Conservation (phyloP, 1,140 invertebrate species). For the Macrocentrus cingulum region DNA sequence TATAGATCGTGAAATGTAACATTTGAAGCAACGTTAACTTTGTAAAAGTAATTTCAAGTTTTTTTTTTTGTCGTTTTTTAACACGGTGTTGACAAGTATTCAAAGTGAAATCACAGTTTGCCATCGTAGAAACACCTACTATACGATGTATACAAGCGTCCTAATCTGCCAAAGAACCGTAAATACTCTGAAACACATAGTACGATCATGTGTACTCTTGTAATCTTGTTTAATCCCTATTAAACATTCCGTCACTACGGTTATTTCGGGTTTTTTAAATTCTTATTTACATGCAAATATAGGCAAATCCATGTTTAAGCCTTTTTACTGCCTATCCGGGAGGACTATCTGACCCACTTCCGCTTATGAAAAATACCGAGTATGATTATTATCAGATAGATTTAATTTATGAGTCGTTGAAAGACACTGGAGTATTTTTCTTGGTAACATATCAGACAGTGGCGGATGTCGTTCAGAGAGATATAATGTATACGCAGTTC, state of each 20-base stretch:
- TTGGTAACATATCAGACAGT: no score
- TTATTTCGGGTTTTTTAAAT: not conserved
- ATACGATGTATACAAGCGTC: not conserved
- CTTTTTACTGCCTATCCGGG: not conserved
- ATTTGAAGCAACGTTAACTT: no score
- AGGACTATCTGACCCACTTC: conserved; percentile 9
- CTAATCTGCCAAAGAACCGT: conserved; percentile 6
- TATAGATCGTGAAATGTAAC: no score
- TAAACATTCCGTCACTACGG: conserved; percentile 13
- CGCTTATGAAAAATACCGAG: conserved; percentile 1
- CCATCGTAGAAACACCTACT: not conserved
- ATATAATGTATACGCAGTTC: not conserved
- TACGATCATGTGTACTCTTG: not conserved
- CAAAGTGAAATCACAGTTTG: not conserved
- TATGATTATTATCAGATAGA: conserved; percentile 4
- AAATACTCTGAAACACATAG: not conserved
- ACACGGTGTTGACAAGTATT: not conserved
- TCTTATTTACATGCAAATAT: conserved; percentile 15
- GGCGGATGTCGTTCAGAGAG: not conserved
- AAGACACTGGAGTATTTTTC: not conserved
- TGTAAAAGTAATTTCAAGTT: no score
- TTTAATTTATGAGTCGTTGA: not conserved
- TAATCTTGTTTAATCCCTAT: conserved; percentile 15
- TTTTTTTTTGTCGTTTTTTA: no score
- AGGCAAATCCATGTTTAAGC: conserved; percentile 13